Conservation (phyloP, 1,140 invertebrate genomes). For the Conus ventricosus region DNA sequence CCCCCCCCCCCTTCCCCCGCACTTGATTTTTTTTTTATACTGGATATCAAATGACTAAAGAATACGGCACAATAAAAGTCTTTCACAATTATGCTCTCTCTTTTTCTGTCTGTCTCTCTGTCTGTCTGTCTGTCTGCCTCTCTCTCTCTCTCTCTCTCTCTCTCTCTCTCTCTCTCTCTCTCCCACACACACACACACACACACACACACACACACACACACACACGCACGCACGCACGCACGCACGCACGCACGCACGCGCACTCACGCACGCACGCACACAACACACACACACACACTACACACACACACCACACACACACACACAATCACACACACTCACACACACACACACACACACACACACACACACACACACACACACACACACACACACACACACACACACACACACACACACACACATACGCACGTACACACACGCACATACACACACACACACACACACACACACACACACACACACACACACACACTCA, state of each 20-base stretch:
- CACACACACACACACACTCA: neutral
- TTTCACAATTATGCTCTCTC: neutral
- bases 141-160: constrained; percentile 15
- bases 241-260: no score
- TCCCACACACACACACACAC: neutral
- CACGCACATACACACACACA: constrained; percentile 8
- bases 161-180: constrained; percentile 15
- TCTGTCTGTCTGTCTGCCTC: no score
- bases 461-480: neutral
- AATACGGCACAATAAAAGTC: no score
- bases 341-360: constrained; percentile 16
- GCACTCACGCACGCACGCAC: no score
- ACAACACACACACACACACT: no score
- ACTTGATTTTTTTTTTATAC: no score
- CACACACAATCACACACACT: no score
- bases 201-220: neutral
- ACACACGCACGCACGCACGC: neutral
- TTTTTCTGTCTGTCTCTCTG: neutral
- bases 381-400: constrained; percentile 8
- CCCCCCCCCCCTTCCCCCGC: no score
- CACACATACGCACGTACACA: constrained; percentile 1
- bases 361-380: constrained; percentile 15
- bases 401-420: constrained; percentile 4
- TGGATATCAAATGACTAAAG: no score
- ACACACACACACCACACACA: no score